Percentiles rank a stretch among this genome's conserved stretches.
phyloP scores from a whole-genome alignment of 2,113 vertebrate genomes.

The Phyllostomus hastatus region DNA sequence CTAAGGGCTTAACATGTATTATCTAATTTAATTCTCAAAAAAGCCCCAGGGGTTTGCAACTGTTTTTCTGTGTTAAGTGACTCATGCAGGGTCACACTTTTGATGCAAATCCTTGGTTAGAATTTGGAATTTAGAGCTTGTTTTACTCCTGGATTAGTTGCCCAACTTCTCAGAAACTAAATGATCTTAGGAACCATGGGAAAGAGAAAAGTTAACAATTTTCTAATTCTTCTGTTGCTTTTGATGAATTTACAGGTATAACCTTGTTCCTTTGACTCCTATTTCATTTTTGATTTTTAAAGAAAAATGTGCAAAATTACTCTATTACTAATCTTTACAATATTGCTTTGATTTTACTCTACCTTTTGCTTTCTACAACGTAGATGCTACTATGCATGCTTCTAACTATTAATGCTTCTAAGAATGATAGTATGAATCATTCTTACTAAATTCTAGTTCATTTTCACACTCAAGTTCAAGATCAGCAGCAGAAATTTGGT shows the following conservation, averaged over 20 bases:
- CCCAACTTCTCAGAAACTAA: conserved; percentile 16
- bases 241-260: neutral
- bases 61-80: neutral
- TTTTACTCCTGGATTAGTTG: neutral
- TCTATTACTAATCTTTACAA: neutral
- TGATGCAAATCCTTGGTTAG: neutral
- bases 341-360: neutral
- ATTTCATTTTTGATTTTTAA: neutral
- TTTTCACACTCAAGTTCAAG: neutral
- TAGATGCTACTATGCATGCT: neutral
- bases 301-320: neutral
- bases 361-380: neutral
- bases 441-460: neutral
- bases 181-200: neutral
- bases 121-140: neutral
- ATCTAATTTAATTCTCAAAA: neutral
- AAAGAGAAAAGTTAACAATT: neutral
- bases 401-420: neutral
- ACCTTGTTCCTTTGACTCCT: neutral
- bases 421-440: neutral
- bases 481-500: neutral
- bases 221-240: neutral
- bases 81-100: neutral
- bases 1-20: neutral
- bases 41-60: neutral